These are phyloP conservation scores for Xestia xanthographa DNA, from an alignment of 2,888 invertebrate genomes.

Conservation along the genomic window DNA sequence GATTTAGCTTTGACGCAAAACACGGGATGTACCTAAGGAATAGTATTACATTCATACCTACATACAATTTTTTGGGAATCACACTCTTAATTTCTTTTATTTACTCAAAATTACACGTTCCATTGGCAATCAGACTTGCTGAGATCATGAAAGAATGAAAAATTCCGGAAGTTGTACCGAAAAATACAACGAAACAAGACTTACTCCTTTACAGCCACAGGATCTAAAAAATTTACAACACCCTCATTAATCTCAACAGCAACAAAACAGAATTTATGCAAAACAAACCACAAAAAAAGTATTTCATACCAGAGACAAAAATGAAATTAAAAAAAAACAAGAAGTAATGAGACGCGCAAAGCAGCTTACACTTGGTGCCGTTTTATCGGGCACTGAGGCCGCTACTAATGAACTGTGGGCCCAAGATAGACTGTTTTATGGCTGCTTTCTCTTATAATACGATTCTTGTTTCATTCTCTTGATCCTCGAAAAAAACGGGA, in stretches of 20 bases:
- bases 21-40: too few species aligned
- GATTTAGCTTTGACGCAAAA: background rate
- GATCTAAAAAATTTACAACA: background rate
- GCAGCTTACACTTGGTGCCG: slow-evolving; percentile 72
- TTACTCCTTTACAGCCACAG: background rate
- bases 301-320: slow-evolving; percentile 59
- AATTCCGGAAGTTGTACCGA: background rate
- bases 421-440: slow-evolving; percentile 78
- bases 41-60: background rate
- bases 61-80: background rate
- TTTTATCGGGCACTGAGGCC: slow-evolving; percentile 68
- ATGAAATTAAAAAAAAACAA: slow-evolving; percentile 52
- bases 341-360: slow-evolving; percentile 71
- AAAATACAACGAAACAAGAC: background rate
- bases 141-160: background rate
- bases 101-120: too few species aligned
- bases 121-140: background rate
- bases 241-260: slow-evolving; percentile 41
- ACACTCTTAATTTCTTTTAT: background rate
- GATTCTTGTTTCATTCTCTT: slow-evolving; percentile 40
- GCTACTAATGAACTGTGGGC: slow-evolving; percentile 77
- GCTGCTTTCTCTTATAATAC: slow-evolving; percentile 52
- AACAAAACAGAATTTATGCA: slow-evolving; percentile 49
- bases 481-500: slow-evolving; percentile 38
- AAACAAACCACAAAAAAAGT: slow-evolving; percentile 52